Percentiles rank a stretch among this genome's conserved stretches.
Evolutionary conservation across 2,797 vertebrate species (phyloP).

Genomic region (Hyperoplus immaculatus): DNA sequence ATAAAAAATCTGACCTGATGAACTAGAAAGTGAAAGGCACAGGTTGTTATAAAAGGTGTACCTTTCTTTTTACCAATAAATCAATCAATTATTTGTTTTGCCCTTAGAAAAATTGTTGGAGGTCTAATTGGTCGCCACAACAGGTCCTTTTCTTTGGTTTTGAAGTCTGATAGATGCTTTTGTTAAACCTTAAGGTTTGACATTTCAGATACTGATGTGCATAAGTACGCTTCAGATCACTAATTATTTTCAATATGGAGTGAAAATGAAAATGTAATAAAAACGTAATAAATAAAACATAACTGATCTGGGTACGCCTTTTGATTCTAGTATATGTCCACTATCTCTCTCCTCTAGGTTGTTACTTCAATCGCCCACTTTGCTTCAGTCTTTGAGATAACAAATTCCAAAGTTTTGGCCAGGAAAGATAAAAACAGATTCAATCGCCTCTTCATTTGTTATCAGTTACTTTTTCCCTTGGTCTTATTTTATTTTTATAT

Average conservation of each 20-base stretch:
- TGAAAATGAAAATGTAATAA: neutral
- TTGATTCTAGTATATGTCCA: neutral
- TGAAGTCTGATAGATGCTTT: neutral
- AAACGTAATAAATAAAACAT: neutral
- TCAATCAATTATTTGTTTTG: neutral
- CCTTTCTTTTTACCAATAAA: neutral
- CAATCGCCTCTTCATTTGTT: constrained; percentile 23
- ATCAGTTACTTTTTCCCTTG: constrained; percentile 7
- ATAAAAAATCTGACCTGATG: neutral
- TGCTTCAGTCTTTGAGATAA: constrained; percentile 9
- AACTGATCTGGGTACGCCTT: neutral
- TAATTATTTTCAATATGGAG: neutral
- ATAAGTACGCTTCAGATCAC: neutral
- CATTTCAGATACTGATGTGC: neutral
- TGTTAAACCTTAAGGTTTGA: neutral
- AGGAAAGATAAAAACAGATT: constrained; percentile 21
- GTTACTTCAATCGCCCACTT: constrained; percentile 15
- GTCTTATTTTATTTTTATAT: constrained; percentile 4
- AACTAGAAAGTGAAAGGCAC: too few species aligned
- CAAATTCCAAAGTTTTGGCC: neutral
- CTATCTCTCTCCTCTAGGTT: neutral
- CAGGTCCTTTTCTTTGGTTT: neutral
- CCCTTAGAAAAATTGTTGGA: neutral
- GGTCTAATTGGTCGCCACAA: neutral
- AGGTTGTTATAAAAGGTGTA: too few species aligned